Evolutionary conservation across 35 echinoderm and acorn worm species (phyloP), one percentile per base, ranked within the genome.

Genomic region (Ptychodera flava): DNA sequence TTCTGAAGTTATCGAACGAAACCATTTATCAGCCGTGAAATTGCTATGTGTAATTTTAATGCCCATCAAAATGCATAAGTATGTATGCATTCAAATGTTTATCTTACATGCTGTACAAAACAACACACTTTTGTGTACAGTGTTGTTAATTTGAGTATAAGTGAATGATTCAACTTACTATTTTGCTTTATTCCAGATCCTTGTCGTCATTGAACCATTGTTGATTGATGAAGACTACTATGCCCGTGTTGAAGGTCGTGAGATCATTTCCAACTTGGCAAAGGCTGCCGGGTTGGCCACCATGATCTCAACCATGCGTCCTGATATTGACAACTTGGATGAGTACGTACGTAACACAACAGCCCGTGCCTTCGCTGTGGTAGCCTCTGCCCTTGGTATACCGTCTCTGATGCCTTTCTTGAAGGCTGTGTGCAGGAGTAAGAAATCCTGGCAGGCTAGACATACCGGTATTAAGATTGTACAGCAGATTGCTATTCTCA

Each of bases 281-380:
- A 99, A 99, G 81, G 96, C 96, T 38, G 96, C 96, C 30, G 96
- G 96, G 29, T 83, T 99, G 16, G 96, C 96, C 36, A 99, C 96
- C 80, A 99, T 99, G 96, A 99, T 99, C 96, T 99, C 96, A 29
- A 99, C 96, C 77, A 99, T 99, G 96, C 87, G 96, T 85, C 96
- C 96, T 33, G 96, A 99, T 34, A 99, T 99, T 81, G 96, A 99
- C 64, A 99, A 99, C 90, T 89, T 99, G 96, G 96, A 99, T 35
- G 96, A 99, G 86, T 99, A 98, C 79, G 96, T 99, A 33, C 92
- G 96, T 92, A 99, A 99, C 88, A 99, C 96, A 32, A 99, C 96
- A 27, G 96, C 96, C 1, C 87, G 96, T 88, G 96, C 96, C 29
- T 99, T 99, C 52, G 96, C 96, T 0, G 96, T 99, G 80, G 96